A percentile compares a stretch with the other conserved stretches of the same genome.
These are phyloP conservation scores for Rhinogobio ventralis DNA, from an alignment of 2,797 vertebrate species.

Conservation along the genomic window DNA sequence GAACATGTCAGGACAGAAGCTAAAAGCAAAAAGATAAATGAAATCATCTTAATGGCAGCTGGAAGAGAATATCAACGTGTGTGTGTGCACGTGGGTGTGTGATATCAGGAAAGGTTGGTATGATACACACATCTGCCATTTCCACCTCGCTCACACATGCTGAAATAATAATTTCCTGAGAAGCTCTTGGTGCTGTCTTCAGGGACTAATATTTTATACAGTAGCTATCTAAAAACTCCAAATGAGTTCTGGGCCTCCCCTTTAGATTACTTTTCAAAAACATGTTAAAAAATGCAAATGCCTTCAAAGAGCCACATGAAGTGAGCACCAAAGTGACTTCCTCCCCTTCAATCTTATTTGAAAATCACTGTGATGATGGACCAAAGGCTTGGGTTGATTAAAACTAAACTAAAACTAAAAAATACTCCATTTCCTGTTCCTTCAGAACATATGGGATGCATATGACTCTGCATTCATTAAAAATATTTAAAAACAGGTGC, in stretches of 20 bases:
- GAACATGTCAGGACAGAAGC: slow-evolving; percentile 69
- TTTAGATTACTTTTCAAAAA: slow-evolving; percentile 67
- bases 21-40: slow-evolving; percentile 70
- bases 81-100: slow-evolving; percentile 7
- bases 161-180: slow-evolving; percentile 58
- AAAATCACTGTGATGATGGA: slow-evolving; percentile 29
- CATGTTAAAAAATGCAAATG: slow-evolving; percentile 78
- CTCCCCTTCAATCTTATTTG: slow-evolving; percentile 1
- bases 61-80: slow-evolving; percentile 49
- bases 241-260: slow-evolving; percentile 65
- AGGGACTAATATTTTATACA: slow-evolving; percentile 72
- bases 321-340: slow-evolving; percentile 62
- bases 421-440: slow-evolving; percentile 16
- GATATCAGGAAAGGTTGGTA: slow-evolving; percentile 21
- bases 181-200: slow-evolving; percentile 59
- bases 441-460: not conserved
- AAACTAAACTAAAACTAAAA: slow-evolving; percentile 41
- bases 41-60: slow-evolving; percentile 63
- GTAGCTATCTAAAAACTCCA: slow-evolving; percentile 66
- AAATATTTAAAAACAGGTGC: not conserved
- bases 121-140: slow-evolving; percentile 44
- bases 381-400: slow-evolving; percentile 40
- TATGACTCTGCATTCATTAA: not conserved
- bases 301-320: slow-evolving; percentile 71
- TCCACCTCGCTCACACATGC: slow-evolving; percentile 50